Conservation (phyloP, 1,140 invertebrate species). For the Aporrectodea caliginosa region DNA sequence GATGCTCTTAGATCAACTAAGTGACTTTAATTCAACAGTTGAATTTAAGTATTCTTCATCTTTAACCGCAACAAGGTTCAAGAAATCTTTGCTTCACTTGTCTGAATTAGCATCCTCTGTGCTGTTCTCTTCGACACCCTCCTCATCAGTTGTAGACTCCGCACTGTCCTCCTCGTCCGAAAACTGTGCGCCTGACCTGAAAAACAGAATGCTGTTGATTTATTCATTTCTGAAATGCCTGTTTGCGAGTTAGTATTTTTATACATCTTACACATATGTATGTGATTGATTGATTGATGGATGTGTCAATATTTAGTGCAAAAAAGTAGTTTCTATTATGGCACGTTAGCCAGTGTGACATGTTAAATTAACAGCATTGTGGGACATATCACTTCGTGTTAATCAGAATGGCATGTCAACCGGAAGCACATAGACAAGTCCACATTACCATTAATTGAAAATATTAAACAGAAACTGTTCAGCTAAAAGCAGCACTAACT, state of each 20-base stretch:
- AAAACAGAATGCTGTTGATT: conserved; percentile 16
- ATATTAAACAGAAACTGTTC: no score
- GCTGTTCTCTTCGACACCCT: conserved; percentile 50
- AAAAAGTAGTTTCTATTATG: neutral
- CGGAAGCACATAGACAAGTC: no score
- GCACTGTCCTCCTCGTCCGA: conserved; percentile 82
- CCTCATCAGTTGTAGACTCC: conserved; percentile 83
- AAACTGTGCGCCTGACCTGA: conserved; percentile 48
- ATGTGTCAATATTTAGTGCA: neutral
- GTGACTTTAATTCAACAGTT: no score
- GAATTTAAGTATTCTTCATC: no score
- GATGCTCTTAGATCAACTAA: no score
- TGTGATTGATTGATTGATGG: neutral
- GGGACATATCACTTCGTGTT: no score
- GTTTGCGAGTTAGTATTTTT: neutral
- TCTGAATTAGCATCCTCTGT: conserved; percentile 25
- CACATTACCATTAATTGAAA: no score
- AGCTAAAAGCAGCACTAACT: no score
- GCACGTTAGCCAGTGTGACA: conserved; percentile 19
- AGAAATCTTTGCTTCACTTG: no score
- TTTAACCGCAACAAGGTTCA: no score
- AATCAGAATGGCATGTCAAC: no score
- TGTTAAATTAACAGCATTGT: no score
- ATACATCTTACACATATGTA: neutral
- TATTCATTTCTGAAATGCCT: neutral